Evolutionary conservation across 2,888 invertebrate genomes (phyloP).

Genomic region (Colostygia pectinataria): DNA sequence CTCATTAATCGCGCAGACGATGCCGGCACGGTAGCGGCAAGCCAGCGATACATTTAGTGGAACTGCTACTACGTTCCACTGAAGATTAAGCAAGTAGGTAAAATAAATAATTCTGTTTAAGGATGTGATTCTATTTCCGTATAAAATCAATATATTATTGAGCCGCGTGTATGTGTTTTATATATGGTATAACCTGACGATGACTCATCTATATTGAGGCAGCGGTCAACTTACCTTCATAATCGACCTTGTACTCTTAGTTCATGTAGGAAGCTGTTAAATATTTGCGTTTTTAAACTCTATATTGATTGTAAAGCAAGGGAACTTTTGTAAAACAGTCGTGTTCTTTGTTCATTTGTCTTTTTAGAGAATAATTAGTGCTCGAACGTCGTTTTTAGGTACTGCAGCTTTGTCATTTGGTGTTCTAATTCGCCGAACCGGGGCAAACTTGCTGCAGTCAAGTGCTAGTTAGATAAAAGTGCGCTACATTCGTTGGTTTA

Average conservation of each 20-base stretch:
- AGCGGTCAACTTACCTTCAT: slow-evolving; percentile 1
- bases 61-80: slow-evolving; percentile 19
- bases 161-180: not conserved
- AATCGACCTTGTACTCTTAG: slow-evolving; percentile 9
- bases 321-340: slow-evolving; percentile 5
- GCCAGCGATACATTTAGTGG: slow-evolving; percentile 21
- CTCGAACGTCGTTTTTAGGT: slow-evolving; percentile 12
- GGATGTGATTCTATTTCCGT: slow-evolving; percentile 17
- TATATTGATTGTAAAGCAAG: slow-evolving; percentile 7
- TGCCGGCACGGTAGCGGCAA: slow-evolving; percentile 18
- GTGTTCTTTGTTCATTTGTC: slow-evolving; percentile 12
- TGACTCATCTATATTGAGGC: slow-evolving; percentile 11
- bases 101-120: slow-evolving; percentile 6
- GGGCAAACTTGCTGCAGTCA: slow-evolving; percentile 15
- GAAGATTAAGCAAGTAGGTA: slow-evolving; percentile 13
- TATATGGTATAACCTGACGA: slow-evolving; percentile 4
- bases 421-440: slow-evolving; percentile 15
- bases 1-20: slow-evolving; percentile 35
- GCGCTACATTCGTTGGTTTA: slow-evolving; percentile 6
- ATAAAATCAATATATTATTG: slow-evolving; percentile 7
- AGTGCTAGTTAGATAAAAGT: slow-evolving; percentile 12
- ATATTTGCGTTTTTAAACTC: slow-evolving; percentile 6
- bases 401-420: slow-evolving; percentile 22
- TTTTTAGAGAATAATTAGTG: slow-evolving; percentile 20
- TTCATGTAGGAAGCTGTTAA: not conserved